phyloP scores from a whole-genome alignment of 2,797 vertebrate species.

The Crocodylus rhombifer region DNA sequence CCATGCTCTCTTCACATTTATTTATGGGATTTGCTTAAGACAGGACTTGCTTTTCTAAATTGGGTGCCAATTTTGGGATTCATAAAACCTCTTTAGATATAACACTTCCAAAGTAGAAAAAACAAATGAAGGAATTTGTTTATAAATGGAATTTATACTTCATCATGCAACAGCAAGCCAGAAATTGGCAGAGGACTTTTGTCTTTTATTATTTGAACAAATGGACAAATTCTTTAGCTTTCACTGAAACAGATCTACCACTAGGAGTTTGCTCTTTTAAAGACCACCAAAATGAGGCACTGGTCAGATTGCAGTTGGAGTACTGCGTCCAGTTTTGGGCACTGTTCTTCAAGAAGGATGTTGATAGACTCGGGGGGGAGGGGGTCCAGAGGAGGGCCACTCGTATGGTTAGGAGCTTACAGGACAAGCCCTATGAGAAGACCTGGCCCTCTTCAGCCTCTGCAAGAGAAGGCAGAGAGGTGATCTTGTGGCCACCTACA shows the following conservation, averaged over 20 bases:
- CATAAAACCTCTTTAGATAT: background rate
- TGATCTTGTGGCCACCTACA: too few species aligned
- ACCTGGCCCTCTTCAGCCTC: too few species aligned
- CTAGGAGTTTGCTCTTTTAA: background rate
- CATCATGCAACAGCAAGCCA: background rate
- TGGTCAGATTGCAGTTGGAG: too few species aligned
- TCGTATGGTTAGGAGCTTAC: too few species aligned
- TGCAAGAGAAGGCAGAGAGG: too few species aligned
- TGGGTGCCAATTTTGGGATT: background rate
- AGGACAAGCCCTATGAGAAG: too few species aligned
- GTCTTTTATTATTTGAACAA: conserved; percentile 7
- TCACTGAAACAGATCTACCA: background rate
- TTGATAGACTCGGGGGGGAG: too few species aligned
- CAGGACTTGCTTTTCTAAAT: background rate
- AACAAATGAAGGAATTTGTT: background rate
- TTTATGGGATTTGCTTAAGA: background rate
- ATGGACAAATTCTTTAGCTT: background rate
- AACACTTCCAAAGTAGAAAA: background rate
- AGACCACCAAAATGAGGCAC: background rate
- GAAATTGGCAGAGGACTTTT: background rate
- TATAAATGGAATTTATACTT: background rate
- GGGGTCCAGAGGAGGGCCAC: too few species aligned
- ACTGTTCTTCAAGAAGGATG: too few species aligned
- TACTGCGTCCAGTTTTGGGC: too few species aligned
- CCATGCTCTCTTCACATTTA: background rate